A percentile compares a stretch with the other conserved stretches of the same genome.
Evolutionary conservation across 2,888 invertebrate genomes (phyloP).

Genomic region (Oasisia sp.): DNA sequence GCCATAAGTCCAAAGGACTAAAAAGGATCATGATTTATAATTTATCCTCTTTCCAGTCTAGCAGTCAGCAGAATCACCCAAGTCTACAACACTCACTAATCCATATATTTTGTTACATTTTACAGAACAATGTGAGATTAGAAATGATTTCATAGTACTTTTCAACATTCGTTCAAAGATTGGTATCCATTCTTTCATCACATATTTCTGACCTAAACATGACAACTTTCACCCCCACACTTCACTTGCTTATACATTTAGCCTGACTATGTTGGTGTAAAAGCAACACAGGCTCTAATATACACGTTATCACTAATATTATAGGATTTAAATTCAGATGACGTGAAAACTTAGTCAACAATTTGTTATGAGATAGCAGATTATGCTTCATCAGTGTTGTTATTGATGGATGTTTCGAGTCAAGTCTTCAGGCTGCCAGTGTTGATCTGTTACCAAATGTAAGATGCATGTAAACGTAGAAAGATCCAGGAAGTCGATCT

Average conservation of each 20-base stretch:
- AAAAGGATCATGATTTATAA: too few relatives aligned
- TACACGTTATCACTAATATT: not conserved
- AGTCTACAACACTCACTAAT: too few relatives aligned
- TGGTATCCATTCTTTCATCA: not conserved
- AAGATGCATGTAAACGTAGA: too few relatives aligned
- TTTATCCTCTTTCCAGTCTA: too few relatives aligned
- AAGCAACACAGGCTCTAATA: not conserved
- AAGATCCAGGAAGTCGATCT: too few relatives aligned
- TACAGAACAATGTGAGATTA: not conserved
- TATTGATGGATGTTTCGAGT: not conserved
- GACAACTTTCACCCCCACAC: not conserved
- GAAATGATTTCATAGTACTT: not conserved
- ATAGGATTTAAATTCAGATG: not conserved
- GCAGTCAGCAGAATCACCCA: too few relatives aligned
- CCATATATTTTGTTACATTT: not conserved
- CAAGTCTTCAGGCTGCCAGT: too few relatives aligned
- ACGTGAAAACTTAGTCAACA: not conserved
- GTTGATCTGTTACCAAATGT: too few relatives aligned
- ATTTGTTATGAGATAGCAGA: not conserved
- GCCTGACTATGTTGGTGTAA: not conserved
- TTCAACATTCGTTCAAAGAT: not conserved
- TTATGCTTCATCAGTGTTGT: not conserved
- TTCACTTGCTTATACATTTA: not conserved
- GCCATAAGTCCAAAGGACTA: too few relatives aligned
- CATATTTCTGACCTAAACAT: not conserved